Base-by-base conservation (phyloP, 2,888 invertebrate genomes). In the Diarsia brunnea region DNA sequence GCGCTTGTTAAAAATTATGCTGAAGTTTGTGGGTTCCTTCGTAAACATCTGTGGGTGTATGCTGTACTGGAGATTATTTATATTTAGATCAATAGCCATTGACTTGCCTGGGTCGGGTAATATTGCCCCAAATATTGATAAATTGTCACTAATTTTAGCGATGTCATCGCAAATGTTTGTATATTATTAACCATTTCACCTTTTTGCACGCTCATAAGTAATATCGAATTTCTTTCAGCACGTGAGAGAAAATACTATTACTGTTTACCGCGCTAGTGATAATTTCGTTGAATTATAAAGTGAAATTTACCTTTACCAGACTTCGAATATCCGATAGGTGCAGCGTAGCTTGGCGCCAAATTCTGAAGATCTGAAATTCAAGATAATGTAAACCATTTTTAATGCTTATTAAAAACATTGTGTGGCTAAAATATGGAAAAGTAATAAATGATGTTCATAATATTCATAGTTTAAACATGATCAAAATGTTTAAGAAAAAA, bases 1-100 rank as follows among this genome's bases (percentile, higher is more conserved):
- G 67, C 65, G 89, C 90, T 92, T 93, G 92, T 92, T 92, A 92
- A 92, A 91, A 92, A 91, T 89, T 92, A 90, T 89, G 88, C 88
- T 84, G 79, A 91, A 90, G 87, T 91, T 90, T 76, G 89, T 87
- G 88, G 88, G 87, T 90, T 90, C 89, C 84, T 90, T 88, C 68
- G 80, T 85, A 84, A 88, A 87, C 83, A 87, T 73, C 84, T 84
- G 81, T 71, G 77, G 72, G 66, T 63, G 45, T 77, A 60, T 65
- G 60, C 53, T 71, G 77, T 69, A 58, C 70, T 47, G 31, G 24
- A 69, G 45, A 69, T 45, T 78, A 60, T 81, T 68, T 64, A 27
- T 65, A 49, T 74, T 67, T 64, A 21, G 19, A 82, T 67, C 66
- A 69, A 73, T 65, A 49, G 64, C 38, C 51, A 38, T 43, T 73